A percentile compares a stretch with the other conserved stretches of the same genome.
Evolutionary conservation across 2,888 invertebrate species (phyloP).

Genomic region (Trypoxylon attenuatum): DNA sequence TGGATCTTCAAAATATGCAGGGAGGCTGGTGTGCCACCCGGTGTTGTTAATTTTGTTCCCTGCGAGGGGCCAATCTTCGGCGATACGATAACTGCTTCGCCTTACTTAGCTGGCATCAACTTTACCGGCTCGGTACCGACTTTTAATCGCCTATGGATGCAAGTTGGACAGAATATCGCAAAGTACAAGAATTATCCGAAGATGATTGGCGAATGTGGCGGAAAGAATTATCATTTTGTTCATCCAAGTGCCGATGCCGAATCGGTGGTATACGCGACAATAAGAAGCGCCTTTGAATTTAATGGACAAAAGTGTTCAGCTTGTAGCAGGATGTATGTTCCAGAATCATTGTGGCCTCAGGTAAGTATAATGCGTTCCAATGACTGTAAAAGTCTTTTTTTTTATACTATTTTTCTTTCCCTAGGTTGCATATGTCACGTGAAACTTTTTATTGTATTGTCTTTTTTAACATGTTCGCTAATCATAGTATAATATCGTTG

Average conservation of each 20-base stretch:
- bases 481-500: background rate
- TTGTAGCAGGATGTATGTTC: constrained; percentile 97
- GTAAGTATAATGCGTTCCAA: constrained; percentile 74
- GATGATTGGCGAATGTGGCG: constrained; percentile 97
- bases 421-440: no score
- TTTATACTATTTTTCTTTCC: no score
- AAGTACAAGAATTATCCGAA: constrained; percentile 93
- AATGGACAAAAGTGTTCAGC: constrained; percentile 99
- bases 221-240: constrained; percentile 98
- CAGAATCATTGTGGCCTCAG: constrained; percentile 88
- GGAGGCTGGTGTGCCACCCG: constrained; percentile 97
- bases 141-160: constrained; percentile 93
- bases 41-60: constrained; percentile 98
- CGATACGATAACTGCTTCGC: constrained; percentile 88
- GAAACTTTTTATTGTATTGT: no score
- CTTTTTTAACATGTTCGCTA: background rate
- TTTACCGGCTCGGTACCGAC: constrained; percentile 99
- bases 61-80: constrained; percentile 97
- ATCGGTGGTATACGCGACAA: constrained; percentile 88
- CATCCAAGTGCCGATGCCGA: constrained; percentile 92
- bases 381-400: no score
- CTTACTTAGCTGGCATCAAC: constrained; percentile 93
- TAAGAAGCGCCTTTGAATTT: constrained; percentile 96
- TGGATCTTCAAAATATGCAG: constrained; percentile 93
- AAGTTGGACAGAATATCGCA: constrained; percentile 91